Evolutionary conservation across 2,113 vertebrate species (phyloP).

Genomic region (Limanda limanda): DNA sequence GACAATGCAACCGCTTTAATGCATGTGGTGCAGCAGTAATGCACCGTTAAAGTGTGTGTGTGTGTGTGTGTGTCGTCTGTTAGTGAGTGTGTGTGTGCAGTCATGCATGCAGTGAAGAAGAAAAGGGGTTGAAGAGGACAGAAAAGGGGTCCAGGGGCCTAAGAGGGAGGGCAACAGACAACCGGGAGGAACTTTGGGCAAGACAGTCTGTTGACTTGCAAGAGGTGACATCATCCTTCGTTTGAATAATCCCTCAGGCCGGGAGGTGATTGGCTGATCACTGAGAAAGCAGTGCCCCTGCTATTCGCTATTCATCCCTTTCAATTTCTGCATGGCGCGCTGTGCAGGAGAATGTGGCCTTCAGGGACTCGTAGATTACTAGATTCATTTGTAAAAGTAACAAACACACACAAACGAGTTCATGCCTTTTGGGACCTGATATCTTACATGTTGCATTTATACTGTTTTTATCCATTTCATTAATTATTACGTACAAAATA

Average conservation of each 20-base stretch:
- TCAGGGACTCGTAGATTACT: conserved; percentile 35
- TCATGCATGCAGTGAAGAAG: conserved; percentile 66
- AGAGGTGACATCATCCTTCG: conserved; percentile 83
- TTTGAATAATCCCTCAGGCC: conserved; percentile 81
- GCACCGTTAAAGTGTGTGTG: conserved; percentile 39
- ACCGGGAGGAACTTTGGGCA: conserved; percentile 55
- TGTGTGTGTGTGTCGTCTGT: not conserved
- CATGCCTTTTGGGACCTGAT: too few relatives aligned
- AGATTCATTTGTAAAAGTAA: not conserved
- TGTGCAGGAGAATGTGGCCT: conserved; percentile 65
- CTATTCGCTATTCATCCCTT: conserved; percentile 77
- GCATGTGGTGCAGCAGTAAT: conserved; percentile 50
- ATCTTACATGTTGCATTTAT: too few relatives aligned
- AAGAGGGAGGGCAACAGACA: conserved; percentile 66
- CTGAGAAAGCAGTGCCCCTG: conserved; percentile 68
- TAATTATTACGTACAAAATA: too few relatives aligned
- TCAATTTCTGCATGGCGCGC: conserved; percentile 75
- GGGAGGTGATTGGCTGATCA: conserved; percentile 74
- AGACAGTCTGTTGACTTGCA: conserved; percentile 75
- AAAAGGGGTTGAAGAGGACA: conserved; percentile 64
- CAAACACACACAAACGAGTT: too few relatives aligned
- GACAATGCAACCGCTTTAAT: conserved; percentile 68
- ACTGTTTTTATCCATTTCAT: too few relatives aligned
- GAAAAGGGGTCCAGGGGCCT: conserved; percentile 58
- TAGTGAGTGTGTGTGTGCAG: conserved; percentile 52